A percentile compares a stretch with the other conserved stretches of the same genome.
phyloP scores from a whole-genome alignment of 2,888 invertebrate genomes.

The Exephanes ischioxanthus region DNA sequence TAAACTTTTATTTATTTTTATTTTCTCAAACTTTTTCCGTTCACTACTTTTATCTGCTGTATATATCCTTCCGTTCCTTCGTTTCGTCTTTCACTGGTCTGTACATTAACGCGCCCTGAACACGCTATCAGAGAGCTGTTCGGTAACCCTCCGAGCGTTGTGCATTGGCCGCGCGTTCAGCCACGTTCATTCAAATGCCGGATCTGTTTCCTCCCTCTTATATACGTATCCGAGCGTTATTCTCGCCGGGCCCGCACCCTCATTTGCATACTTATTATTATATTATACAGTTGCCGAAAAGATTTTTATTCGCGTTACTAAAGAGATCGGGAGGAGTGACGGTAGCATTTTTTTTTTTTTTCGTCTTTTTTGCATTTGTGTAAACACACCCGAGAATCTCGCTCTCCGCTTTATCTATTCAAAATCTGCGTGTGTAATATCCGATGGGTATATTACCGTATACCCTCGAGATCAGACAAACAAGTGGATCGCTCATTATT shows the following conservation, averaged over 20 bases:
- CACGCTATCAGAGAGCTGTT: constrained; percentile 63
- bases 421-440: background rate
- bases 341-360: constrained; percentile 11
- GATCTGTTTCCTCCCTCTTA: constrained; percentile 57
- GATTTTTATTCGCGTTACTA: constrained; percentile 74
- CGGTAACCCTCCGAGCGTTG: constrained; percentile 28
- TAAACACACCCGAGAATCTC: constrained; percentile 9
- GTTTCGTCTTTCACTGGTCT: background rate
- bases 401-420: background rate
- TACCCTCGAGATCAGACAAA: too few species aligned
- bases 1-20: constrained; percentile 26
- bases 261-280: constrained; percentile 83
- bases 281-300: constrained; percentile 81
- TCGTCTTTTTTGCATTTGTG: background rate
- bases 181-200: constrained; percentile 59
- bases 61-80: background rate
- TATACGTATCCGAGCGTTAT: constrained; percentile 20
- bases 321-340: constrained; percentile 22
- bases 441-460: too few species aligned
- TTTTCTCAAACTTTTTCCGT: background rate
- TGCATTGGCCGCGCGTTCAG: constrained; percentile 26
- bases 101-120: constrained; percentile 29
- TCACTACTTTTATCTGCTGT: constrained; percentile 8
- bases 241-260: constrained; percentile 75
- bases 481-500: background rate